A percentile compares a stretch with the other conserved stretches of the same genome.
These are phyloP conservation scores for Urocolius indicus DNA, from an alignment of 2,113 vertebrate genomes.

Conservation along the genomic window DNA sequence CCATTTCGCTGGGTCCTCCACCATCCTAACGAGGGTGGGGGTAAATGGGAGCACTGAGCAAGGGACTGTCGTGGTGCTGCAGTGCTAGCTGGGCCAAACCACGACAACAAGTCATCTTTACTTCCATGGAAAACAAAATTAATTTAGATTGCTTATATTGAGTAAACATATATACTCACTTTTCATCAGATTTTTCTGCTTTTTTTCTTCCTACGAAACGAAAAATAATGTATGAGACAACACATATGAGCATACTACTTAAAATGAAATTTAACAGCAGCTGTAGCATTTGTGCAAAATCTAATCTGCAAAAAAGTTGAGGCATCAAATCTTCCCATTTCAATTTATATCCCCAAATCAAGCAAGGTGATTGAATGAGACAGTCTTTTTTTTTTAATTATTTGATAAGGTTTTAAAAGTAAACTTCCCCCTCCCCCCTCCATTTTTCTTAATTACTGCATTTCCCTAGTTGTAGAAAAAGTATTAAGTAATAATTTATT, in stretches of 20 bases:
- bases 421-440: not conserved
- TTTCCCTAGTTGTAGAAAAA: not conserved
- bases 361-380: not conserved
- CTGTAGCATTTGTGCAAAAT: not conserved
- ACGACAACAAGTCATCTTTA: not conserved
- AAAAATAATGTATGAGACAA: slow-evolving; percentile 3
- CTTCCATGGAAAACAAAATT: not conserved
- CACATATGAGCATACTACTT: not conserved
- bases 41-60: too few relatives aligned
- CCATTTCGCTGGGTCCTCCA: too few relatives aligned
- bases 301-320: not conserved
- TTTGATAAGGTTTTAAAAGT: not conserved
- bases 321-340: not conserved
- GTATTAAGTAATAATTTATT: not conserved
- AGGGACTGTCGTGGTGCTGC: too few relatives aligned
- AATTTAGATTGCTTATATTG: not conserved
- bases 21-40: too few relatives aligned
- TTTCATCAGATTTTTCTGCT: not conserved
- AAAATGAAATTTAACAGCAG: not conserved
- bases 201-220: not conserved
- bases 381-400: not conserved
- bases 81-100: too few relatives aligned
- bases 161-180: not conserved
- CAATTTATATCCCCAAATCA: not conserved
- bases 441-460: not conserved